These are phyloP conservation scores for Perca schrenkii DNA, from an alignment of 2,113 vertebrate species.

Conservation along the genomic window DNA sequence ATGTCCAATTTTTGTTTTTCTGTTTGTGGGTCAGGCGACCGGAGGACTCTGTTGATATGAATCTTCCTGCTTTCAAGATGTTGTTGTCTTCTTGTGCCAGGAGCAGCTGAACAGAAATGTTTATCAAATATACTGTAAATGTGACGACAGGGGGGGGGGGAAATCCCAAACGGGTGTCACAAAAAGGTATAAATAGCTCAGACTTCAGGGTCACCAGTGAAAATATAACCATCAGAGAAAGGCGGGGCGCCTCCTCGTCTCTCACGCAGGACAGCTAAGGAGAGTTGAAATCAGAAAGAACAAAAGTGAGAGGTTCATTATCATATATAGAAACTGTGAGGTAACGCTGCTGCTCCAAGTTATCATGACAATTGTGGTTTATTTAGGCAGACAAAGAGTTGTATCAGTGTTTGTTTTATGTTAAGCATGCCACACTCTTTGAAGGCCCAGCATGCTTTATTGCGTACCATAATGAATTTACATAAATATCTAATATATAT, in stretches of 20 bases:
- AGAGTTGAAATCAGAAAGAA: slow-evolving; percentile 23
- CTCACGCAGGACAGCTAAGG: slow-evolving; percentile 14
- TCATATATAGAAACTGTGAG: slow-evolving; percentile 18
- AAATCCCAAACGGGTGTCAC: slow-evolving; percentile 42
- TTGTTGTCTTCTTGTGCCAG: slow-evolving; percentile 44
- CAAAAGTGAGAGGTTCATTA: slow-evolving; percentile 10
- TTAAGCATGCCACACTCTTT: neutral
- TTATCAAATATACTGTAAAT: slow-evolving; percentile 41
- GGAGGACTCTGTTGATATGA: slow-evolving; percentile 65
- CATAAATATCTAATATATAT: neutral
- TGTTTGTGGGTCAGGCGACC: slow-evolving; percentile 38
- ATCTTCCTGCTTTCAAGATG: slow-evolving; percentile 66
- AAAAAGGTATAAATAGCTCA: slow-evolving; percentile 54
- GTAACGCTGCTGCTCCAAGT: neutral
- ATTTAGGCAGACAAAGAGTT: slow-evolving; percentile 26
- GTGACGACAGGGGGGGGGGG: slow-evolving; percentile 24
- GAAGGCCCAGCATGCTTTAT: neutral
- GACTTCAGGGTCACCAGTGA: slow-evolving; percentile 31
- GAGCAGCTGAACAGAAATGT: slow-evolving; percentile 52
- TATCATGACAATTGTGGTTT: neutral
- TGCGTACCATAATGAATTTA: neutral
- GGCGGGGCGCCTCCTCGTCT: neutral
- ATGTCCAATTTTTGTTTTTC: slow-evolving; percentile 37
- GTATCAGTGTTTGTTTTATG: slow-evolving; percentile 15
- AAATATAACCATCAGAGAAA: slow-evolving; percentile 21